Evolutionary conservation across 2,797 vertebrate genomes (phyloP).

Genomic region (Ispidina picta): DNA sequence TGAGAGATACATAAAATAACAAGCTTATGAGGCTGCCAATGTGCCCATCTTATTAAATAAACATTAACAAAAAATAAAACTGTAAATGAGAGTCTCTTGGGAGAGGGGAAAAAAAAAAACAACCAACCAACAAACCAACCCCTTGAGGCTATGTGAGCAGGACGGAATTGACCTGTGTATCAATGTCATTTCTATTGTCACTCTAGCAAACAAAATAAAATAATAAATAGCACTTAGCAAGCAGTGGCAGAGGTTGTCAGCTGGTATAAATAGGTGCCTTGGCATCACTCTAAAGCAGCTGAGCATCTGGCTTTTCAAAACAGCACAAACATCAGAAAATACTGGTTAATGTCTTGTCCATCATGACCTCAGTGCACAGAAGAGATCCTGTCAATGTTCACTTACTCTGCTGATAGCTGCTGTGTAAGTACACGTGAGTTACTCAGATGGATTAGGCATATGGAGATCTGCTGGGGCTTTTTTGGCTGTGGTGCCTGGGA

Average conservation of each 20-base stretch:
- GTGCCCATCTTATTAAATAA: constrained; percentile 37
- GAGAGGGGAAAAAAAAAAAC: background rate
- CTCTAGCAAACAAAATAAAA: constrained; percentile 48
- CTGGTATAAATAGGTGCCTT: background rate
- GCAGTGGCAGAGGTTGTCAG: background rate
- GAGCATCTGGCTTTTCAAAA: background rate
- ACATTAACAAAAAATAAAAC: constrained; percentile 32
- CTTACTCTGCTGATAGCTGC: background rate
- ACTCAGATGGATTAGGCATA: background rate
- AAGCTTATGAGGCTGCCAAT: constrained; percentile 33
- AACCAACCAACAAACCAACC: background rate
- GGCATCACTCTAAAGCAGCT: background rate
- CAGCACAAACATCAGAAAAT: background rate
- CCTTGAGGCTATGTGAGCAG: background rate
- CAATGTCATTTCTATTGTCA: constrained; percentile 33
- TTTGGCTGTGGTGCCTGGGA: background rate
- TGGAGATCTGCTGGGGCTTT: background rate
- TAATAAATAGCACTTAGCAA: constrained; percentile 31
- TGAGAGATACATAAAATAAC: constrained; percentile 36
- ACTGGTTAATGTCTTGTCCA: background rate
- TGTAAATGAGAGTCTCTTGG: constrained; percentile 35
- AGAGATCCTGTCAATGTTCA: accelerated
- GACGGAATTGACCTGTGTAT: constrained; percentile 41
- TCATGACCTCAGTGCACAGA: background rate
- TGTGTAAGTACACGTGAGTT: background rate